Percentiles rank a stretch among this genome's conserved stretches.
phyloP scores from a whole-genome alignment of 2,797 vertebrate genomes.

The Epinephelus malabaricus region DNA sequence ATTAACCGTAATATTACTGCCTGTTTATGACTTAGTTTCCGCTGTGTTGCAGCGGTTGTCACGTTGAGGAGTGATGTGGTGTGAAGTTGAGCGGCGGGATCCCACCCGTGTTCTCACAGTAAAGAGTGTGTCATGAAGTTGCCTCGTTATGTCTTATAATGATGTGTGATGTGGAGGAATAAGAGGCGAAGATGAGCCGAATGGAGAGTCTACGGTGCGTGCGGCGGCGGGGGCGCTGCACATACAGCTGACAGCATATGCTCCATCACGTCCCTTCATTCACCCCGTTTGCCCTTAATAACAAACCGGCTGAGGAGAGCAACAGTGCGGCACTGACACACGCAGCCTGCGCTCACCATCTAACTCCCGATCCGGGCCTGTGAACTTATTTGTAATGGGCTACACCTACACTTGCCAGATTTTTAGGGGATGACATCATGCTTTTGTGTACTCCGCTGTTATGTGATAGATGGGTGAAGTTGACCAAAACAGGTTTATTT shows the following conservation, averaged over 20 bases:
- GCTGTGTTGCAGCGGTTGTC: constrained; percentile 30
- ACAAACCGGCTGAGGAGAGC: constrained; percentile 18
- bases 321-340: constrained; percentile 15
- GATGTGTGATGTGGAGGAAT: constrained; percentile 3
- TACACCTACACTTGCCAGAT: constrained; percentile 62
- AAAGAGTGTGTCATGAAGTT: constrained; percentile 34
- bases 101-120: constrained; percentile 22
- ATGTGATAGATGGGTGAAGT: constrained; percentile 35
- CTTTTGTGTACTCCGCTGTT: constrained; percentile 55
- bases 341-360: not conserved
- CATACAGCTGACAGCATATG: constrained; percentile 51
- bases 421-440: constrained; percentile 79
- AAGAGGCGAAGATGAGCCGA: constrained; percentile 1
- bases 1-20: constrained; percentile 28
- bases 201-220: constrained; percentile 8
- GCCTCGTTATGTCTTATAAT: constrained; percentile 7
- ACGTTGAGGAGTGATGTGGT: not conserved
- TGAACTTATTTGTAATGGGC: constrained; percentile 47
- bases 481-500: constrained; percentile 38
- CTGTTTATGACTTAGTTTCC: constrained; percentile 21
- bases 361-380: not conserved
- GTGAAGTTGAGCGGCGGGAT: constrained; percentile 65
- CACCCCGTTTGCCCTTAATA: constrained; percentile 31
- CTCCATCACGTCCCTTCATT: constrained; percentile 43
- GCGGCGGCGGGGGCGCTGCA: constrained; percentile 39